Percentiles rank a stretch among this genome's conserved stretches.
Conservation (phyloP, 1,140 invertebrate species). For the Geopemphigus sp. region DNA sequence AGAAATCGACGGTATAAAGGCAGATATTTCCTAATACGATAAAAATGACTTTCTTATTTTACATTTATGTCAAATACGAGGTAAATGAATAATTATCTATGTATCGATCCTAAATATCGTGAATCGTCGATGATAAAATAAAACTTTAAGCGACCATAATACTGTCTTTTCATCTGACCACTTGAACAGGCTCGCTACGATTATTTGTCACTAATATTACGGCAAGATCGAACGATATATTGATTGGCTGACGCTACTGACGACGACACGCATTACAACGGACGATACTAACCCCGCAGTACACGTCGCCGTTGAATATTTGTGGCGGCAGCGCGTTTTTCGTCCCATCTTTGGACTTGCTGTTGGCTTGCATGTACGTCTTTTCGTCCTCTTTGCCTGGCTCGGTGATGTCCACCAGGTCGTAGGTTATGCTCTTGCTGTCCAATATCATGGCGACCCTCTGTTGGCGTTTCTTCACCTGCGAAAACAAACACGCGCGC, state of each 20-base stretch:
- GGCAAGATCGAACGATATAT: too few relatives aligned
- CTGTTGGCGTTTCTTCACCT: slow-evolving; percentile 94
- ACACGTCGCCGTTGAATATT: slow-evolving; percentile 87
- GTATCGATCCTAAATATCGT: too few relatives aligned
- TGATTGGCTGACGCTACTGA: too few relatives aligned
- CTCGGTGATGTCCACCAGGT: slow-evolving; percentile 89
- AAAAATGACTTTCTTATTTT: neutral
- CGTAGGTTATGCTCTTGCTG: slow-evolving; percentile 82
- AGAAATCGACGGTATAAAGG: too few relatives aligned
- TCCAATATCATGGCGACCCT: slow-evolving; percentile 87
- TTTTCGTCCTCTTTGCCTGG: slow-evolving; percentile 82
- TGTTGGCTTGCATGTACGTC: slow-evolving; percentile 88
- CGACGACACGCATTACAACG: too few relatives aligned
- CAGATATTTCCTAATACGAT: neutral
- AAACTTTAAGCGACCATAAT: too few relatives aligned
- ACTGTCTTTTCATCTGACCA: neutral
- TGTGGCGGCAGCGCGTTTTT: slow-evolving; percentile 84
- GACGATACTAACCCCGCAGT: slow-evolving; percentile 84
- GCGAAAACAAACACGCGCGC: slow-evolving; percentile 54
- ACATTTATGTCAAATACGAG: neutral
- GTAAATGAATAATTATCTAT: neutral
- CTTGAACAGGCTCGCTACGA: too few relatives aligned
- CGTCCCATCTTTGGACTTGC: slow-evolving; percentile 67
- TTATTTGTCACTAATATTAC: too few relatives aligned
- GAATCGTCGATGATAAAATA: too few relatives aligned